Evolutionary conservation across 1,140 invertebrate species (phyloP).

Genomic region (Euwallacea fornicatus): DNA sequence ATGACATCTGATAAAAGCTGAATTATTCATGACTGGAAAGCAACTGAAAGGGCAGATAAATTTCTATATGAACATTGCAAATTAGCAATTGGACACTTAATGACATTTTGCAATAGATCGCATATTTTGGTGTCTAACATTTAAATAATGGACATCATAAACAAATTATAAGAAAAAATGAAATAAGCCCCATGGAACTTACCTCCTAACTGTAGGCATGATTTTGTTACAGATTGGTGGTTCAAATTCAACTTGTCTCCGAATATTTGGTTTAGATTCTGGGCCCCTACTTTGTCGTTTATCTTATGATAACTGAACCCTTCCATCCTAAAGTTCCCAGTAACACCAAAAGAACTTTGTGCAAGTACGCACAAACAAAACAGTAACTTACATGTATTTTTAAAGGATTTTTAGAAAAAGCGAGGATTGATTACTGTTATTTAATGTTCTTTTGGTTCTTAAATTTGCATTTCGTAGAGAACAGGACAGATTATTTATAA

Average conservation of each 20-base stretch:
- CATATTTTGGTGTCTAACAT: not conserved
- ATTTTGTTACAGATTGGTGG: not conserved
- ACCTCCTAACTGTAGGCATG: not conserved
- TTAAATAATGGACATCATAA: not conserved
- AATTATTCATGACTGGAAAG: not conserved
- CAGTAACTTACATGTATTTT: too few relatives aligned
- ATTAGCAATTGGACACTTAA: not conserved
- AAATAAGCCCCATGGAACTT: not conserved
- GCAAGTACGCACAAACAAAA: not conserved
- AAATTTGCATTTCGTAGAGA: not conserved
- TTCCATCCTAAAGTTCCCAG: not conserved
- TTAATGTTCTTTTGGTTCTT: not conserved
- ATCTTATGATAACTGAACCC: not conserved
- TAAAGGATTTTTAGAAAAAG: not conserved
- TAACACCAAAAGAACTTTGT: not conserved
- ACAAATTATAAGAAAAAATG: not conserved
- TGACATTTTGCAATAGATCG: not conserved
- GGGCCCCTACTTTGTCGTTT: not conserved
- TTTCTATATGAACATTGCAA: not conserved
- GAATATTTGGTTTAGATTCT: not conserved
- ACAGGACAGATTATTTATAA: not conserved
- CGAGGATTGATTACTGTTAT: not conserved
- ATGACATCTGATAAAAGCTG: not conserved
- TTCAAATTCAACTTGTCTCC: not conserved
- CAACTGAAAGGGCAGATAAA: not conserved